Conservation (phyloP, 2,888 invertebrate species). For the Schizaphis graminum region DNA sequence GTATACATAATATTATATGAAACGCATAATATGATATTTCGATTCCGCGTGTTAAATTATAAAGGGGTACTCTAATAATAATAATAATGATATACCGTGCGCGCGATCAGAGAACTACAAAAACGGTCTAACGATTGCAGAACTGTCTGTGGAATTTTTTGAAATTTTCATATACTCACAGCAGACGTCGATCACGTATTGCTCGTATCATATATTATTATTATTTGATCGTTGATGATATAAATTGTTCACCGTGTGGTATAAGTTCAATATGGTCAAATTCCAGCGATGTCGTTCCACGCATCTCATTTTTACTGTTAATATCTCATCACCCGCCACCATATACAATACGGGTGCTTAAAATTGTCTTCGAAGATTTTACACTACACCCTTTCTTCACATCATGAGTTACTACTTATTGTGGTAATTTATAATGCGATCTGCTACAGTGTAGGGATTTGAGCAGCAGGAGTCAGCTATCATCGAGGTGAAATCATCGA, state of each 20-base stretch:
- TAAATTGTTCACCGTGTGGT: neutral
- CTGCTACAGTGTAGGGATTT: neutral
- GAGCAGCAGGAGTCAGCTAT: neutral
- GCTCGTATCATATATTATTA: neutral
- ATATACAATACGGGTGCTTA: neutral
- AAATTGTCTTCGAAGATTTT: neutral
- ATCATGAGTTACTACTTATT: neutral
- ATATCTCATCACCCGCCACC: neutral
- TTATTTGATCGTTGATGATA: neutral
- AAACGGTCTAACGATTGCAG: neutral
- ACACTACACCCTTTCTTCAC: neutral
- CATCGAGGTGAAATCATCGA: neutral
- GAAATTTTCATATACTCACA: neutral
- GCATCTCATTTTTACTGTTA: neutral
- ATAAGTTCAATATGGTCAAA: neutral
- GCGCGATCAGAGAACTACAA: neutral
- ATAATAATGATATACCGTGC: neutral
- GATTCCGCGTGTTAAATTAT: conserved; percentile 18
- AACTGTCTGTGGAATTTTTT: neutral
- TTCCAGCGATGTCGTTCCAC: neutral
- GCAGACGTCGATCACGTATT: neutral
- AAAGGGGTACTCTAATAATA: neutral
- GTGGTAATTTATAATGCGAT: neutral
- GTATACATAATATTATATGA: neutral
- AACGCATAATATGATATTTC: neutral